Evolutionary conservation across 2,888 invertebrate species (phyloP), one percentile per base, ranked within the genome.

Genomic region (Lasioglossum calceatum): DNA sequence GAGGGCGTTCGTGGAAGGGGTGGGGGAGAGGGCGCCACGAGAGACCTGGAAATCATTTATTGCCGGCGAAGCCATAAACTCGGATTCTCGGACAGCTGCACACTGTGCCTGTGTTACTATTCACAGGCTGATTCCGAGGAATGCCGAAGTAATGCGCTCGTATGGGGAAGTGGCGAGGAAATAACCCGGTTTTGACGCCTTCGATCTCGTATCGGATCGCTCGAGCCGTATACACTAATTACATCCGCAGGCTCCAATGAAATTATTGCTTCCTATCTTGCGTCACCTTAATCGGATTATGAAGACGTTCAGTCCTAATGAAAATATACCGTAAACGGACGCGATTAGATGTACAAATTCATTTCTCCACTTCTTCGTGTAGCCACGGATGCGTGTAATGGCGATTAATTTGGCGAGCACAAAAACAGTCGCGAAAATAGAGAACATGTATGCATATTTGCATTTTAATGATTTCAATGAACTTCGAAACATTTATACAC

Each of bases 11-110:
- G 47, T 7, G 4, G 27, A 32, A 3, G 2, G 4, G 61, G 32
- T 44, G 44, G 16, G 7, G 16, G 4, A 10, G 27, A 10, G 27
- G 27, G 44, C 4, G 32, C 47, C 73, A 32, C 73, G 73, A 73
- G 36, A 36, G 42, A 71, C 71, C 39, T 71, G 71, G 42, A 74
- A 74, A 74, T 74, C 74, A 74, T 74, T 74, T 74, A 74, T 74
- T 54, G 74, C 36, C 74, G 23, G 54, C 44, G 23, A 10, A 39
- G 47, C 16, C 50, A n/a, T 74, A 74, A 74, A 74, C 50, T 36
- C 32, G 23, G 50, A 54, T 50, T 54, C 50, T 54, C 36, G 36
- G 50, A 54, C 74, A 50, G 50, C 74, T 47, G 72, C 50, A 10
- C 23, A 36, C 50, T 54, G 74, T n/a, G 36, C 36, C 19, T 19